Conservation (phyloP, 1,140 invertebrate genomes). For the Ceratina australensis region DNA sequence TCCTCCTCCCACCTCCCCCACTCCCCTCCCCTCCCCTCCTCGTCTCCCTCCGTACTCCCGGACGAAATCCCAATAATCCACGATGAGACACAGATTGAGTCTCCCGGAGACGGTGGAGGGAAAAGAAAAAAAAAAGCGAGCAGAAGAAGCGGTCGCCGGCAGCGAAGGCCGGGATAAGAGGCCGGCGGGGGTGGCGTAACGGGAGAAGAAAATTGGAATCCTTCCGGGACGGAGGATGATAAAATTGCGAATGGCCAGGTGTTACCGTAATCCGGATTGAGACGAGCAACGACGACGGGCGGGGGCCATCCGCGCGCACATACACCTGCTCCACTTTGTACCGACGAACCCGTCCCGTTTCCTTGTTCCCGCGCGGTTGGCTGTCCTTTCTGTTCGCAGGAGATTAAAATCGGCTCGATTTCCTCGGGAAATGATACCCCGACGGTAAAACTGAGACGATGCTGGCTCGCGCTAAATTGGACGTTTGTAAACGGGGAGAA, state of each 20-base stretch:
- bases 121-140: constrained; percentile 44
- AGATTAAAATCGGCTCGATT: constrained; percentile 38
- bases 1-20: background rate
- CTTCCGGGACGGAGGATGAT: constrained; percentile 72
- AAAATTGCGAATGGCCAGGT: constrained; percentile 77
- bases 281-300: constrained; percentile 33
- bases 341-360: constrained; percentile 11
- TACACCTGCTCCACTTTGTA: constrained; percentile 30
- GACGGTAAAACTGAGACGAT: background rate
- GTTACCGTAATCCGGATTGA: constrained; percentile 74
- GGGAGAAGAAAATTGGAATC: constrained; percentile 76
- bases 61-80: constrained; percentile 77
- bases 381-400: constrained; percentile 10
- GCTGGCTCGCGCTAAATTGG: background rate
- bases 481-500: background rate
- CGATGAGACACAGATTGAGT: constrained; percentile 79
- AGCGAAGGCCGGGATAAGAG: constrained; percentile 26
- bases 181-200: constrained; percentile 13
- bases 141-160: constrained; percentile 12
- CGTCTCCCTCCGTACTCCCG: background rate
- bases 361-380: constrained; percentile 2
- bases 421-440: background rate
- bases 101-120: constrained; percentile 63
- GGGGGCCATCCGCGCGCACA: constrained; percentile 43
- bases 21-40: background rate